Conservation (phyloP, 2,113 vertebrate genomes). For the Rafetus swinhoei region DNA sequence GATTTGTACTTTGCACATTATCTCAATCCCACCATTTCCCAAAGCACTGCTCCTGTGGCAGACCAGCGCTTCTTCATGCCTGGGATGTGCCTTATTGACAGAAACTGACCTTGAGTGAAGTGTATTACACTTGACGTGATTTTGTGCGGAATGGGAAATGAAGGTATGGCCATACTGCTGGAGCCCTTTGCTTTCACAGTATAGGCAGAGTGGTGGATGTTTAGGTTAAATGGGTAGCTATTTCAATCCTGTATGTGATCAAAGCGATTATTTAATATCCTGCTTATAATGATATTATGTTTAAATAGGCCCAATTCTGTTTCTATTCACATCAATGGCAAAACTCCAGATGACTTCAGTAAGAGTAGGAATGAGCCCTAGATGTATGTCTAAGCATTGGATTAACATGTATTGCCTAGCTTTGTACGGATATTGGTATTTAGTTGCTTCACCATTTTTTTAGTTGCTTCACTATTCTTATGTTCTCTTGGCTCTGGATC, state of each 20-base stretch:
- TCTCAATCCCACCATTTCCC: not conserved
- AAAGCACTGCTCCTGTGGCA: not conserved
- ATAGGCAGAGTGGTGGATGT: constrained; percentile 21
- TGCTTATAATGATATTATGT: constrained; percentile 5
- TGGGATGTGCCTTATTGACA: not conserved
- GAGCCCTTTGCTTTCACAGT: constrained; percentile 31
- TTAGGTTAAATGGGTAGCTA: constrained; percentile 8
- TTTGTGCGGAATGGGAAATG: not conserved
- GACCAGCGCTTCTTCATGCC: not conserved
- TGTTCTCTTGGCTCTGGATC: not conserved
- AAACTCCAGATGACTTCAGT: not conserved
- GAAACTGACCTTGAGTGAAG: not conserved
- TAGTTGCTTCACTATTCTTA: not conserved
- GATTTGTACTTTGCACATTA: not conserved
- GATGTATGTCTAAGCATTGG: not conserved
- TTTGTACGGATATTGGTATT: not conserved
- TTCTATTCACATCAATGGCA: not conserved
- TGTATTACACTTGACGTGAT: not conserved
- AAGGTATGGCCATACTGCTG: not conserved
- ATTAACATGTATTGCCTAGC: not conserved
- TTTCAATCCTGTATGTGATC: constrained; percentile 14
- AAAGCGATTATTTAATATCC: not conserved
- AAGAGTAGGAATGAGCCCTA: not conserved
- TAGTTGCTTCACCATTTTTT: not conserved
- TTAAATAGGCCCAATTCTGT: not conserved